These are phyloP conservation scores for Hystrix cristata DNA, from an alignment of 2,113 vertebrate genomes.

Conservation along the genomic window DNA sequence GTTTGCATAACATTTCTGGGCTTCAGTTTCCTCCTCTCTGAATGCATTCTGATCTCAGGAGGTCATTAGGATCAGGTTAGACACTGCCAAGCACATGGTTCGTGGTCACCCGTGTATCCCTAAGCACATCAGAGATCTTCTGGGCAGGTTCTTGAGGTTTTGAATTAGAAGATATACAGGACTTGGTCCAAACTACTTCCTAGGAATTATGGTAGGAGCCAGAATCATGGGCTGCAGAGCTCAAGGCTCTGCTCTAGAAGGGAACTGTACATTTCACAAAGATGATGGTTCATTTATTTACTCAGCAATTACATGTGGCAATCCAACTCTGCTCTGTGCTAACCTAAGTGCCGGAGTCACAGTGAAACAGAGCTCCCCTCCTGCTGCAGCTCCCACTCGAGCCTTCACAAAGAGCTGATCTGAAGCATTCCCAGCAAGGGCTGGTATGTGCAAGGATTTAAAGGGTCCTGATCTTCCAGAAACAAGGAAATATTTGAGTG, in stretches of 20 bases:
- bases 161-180: background rate
- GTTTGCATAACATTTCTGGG: background rate
- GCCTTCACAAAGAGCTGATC: background rate
- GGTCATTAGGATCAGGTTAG: background rate
- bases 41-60: background rate
- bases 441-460: background rate
- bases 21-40: slow-evolving; percentile 20
- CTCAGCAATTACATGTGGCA: background rate
- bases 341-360: background rate
- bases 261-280: slow-evolving; percentile 31
- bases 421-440: background rate
- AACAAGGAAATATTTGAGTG: slow-evolving; percentile 21
- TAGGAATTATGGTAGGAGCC: background rate
- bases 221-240: background rate
- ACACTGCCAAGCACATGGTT: background rate
- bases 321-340: background rate
- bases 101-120: background rate
- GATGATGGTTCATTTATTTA: background rate
- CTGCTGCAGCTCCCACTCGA: background rate
- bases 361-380: background rate
- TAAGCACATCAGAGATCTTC: background rate
- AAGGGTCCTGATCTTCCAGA: background rate
- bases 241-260: background rate
- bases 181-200: background rate
- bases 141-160: background rate